These are phyloP conservation scores for Drosophila paranaensis DNA, from an alignment of 2,888 invertebrate genomes.

Conservation along the genomic window DNA sequence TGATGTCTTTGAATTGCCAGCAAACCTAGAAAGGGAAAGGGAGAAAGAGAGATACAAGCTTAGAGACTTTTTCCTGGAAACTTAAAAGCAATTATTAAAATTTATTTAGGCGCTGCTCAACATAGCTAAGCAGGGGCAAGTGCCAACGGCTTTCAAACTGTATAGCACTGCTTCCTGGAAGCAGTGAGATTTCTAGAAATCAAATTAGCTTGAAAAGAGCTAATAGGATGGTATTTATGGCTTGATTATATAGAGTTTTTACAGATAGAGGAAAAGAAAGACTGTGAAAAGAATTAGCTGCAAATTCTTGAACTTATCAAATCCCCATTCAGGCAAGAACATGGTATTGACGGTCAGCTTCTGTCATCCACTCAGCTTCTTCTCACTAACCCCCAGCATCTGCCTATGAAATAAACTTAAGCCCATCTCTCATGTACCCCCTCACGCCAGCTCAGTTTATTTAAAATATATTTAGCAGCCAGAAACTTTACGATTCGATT, in stretches of 20 bases:
- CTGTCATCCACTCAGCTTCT: no score
- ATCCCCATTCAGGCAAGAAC: no score
- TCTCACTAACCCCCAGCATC: neutral
- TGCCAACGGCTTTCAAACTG: no score
- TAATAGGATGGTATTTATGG: neutral
- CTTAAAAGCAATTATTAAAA: neutral
- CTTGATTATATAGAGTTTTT: no score
- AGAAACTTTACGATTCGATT: neutral
- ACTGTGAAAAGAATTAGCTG: no score
- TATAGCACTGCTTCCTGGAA: neutral
- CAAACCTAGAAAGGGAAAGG: neutral
- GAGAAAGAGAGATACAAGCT: neutral
- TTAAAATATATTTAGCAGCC: slow-evolving; percentile 6
- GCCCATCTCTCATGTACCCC: neutral
- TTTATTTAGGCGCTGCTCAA: neutral
- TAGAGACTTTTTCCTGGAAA: neutral
- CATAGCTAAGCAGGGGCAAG: neutral
- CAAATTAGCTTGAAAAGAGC: no score
- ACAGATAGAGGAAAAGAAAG: no score
- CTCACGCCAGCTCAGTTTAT: neutral
- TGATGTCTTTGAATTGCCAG: slow-evolving; percentile 17
- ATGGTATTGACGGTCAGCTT: no score
- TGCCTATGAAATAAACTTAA: no score
- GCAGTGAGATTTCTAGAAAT: neutral
- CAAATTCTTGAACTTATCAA: no score